Percentiles rank a stretch among this genome's conserved stretches.
Conservation (phyloP, 53 echinoderm and acorn worm genomes). For the Patiria pectinifera region DNA sequence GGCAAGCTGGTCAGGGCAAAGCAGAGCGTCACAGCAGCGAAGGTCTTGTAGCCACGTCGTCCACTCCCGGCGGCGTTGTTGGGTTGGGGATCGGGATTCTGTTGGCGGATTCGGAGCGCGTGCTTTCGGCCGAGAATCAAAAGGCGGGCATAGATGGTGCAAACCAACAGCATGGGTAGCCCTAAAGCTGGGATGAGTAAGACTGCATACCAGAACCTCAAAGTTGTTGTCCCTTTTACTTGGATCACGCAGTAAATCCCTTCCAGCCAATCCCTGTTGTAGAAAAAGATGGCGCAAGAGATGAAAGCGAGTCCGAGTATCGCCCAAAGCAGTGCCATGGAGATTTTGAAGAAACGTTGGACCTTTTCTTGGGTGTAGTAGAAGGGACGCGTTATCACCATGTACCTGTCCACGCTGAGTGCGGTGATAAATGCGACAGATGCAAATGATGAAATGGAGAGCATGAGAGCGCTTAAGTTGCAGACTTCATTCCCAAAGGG, state of each 20-base stretch:
- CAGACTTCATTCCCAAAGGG: neutral
- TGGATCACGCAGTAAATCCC: neutral
- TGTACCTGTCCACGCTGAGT: neutral
- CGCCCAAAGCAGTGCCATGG: neutral
- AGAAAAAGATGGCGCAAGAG: neutral
- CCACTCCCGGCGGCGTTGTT: neutral
- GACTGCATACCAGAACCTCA: neutral
- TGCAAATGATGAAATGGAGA: neutral
- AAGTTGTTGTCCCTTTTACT: neutral
- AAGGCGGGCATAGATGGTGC: neutral
- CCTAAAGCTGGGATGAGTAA: neutral
- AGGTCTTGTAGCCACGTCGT: constrained; percentile 1
- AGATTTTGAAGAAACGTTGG: neutral
- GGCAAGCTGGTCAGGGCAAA: neutral
- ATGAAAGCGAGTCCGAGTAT: neutral
- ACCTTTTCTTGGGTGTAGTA: neutral
- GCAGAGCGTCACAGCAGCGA: neutral
- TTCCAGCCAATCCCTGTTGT: neutral
- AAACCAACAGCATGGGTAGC: neutral
- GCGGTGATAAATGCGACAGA: neutral
- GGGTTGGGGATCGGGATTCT: neutral
- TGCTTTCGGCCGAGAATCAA: neutral
- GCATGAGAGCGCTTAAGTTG: neutral
- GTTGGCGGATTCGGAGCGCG: constrained; percentile 6
- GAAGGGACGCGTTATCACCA: constrained; percentile 5